Conservation (phyloP, 2,797 vertebrate genomes). For the Pangasius djambal region DNA sequence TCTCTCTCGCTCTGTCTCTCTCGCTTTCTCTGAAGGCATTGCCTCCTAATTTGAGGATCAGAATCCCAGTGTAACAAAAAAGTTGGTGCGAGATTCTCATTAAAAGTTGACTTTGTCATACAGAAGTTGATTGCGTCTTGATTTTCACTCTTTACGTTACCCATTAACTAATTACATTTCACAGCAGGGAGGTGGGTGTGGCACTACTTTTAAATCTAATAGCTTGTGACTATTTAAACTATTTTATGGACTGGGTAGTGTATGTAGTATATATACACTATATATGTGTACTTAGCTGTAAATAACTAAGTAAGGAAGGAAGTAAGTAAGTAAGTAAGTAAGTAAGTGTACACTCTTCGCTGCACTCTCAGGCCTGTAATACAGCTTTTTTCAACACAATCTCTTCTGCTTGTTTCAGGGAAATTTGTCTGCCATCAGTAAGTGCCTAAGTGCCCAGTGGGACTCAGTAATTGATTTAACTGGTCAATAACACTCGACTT, state of each 20-base stretch:
- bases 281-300: too few species aligned
- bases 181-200: background rate
- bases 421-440: background rate
- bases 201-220: background rate
- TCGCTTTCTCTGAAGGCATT: background rate
- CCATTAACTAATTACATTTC: background rate
- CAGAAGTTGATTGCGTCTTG: background rate
- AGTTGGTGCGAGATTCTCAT: background rate
- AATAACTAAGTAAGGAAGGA: background rate
- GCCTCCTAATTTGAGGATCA: background rate
- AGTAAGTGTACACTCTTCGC: background rate
- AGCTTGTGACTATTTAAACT: background rate
- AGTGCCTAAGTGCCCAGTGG: constrained; percentile 10
- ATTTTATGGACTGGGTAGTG: background rate
- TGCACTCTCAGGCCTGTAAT: background rate
- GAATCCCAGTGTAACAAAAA: background rate
- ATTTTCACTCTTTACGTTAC: background rate
- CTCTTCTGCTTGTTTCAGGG: background rate
- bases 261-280: background rate
- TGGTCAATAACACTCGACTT: constrained; percentile 8
- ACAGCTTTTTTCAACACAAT: too few species aligned
- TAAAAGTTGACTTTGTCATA: background rate
- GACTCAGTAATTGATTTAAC: constrained; percentile 13
- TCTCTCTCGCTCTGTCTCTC: background rate
- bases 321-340: background rate